phyloP scores from a whole-genome alignment of 2,888 invertebrate species.

The Dynastes maya region DNA sequence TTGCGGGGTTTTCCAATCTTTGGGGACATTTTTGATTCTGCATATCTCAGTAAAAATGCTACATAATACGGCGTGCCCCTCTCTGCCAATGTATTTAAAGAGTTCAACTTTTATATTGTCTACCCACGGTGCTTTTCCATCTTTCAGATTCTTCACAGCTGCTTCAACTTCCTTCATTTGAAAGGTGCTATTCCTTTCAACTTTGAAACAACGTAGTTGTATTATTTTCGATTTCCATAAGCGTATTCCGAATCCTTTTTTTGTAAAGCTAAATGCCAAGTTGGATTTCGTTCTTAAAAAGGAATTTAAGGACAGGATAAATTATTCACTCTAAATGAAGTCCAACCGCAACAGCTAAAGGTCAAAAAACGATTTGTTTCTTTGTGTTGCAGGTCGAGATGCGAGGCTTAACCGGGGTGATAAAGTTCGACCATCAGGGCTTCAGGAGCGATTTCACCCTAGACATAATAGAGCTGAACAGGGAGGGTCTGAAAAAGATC shows the following conservation, averaged over 20 bases:
- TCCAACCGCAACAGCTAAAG: conserved; percentile 1
- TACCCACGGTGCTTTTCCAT: no score
- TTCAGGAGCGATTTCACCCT: conserved; percentile 92
- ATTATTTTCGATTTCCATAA: no score
- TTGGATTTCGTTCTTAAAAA: not conserved
- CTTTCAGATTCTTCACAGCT: no score
- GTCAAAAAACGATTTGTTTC: conserved; percentile 36
- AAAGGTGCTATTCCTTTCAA: no score
- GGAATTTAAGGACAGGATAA: not conserved
- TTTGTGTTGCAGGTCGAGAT: conserved; percentile 82
- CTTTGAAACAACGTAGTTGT: no score
- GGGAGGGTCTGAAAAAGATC: conserved; percentile 87
- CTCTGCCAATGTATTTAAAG: no score
- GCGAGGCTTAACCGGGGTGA: conserved; percentile 92
- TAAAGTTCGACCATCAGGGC: conserved; percentile 95
- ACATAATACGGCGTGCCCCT: no score
- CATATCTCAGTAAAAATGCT: no score
- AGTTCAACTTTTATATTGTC: no score
- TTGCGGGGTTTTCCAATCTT: no score
- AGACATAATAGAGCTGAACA: conserved; percentile 92
- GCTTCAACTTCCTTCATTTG: no score
- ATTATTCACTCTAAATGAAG: not conserved
- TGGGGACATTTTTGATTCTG: no score
- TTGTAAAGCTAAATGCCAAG: not conserved
- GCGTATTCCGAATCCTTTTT: not conserved